Conservation (phyloP, 2,797 vertebrate genomes). For the Smutsia gigantea region DNA sequence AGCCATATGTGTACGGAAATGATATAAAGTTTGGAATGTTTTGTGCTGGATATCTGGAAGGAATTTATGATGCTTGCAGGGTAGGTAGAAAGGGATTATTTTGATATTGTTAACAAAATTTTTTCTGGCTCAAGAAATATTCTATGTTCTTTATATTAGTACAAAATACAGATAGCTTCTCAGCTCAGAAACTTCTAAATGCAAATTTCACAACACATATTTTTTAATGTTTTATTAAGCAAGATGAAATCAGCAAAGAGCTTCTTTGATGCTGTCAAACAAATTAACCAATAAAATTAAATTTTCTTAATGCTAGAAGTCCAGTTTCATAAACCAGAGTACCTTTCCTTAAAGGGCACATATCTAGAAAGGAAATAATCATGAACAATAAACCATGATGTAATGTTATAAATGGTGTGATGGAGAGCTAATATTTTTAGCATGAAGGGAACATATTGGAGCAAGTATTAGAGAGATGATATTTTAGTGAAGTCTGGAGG, state of each 20-base stretch:
- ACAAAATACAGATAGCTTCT: not conserved
- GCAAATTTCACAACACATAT: not conserved
- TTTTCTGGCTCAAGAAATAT: not conserved
- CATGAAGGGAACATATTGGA: not conserved
- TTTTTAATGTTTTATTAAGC: not conserved
- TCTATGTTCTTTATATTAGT: not conserved
- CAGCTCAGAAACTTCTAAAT: not conserved
- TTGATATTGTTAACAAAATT: not conserved
- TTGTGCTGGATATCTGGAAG: constrained; percentile 89
- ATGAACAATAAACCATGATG: not conserved
- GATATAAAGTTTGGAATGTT: constrained; percentile 87
- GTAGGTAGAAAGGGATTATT: constrained; percentile 74
- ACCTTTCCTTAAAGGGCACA: not conserved
- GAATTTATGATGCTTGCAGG: constrained; percentile 88
- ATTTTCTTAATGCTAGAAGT: constrained; percentile 14
- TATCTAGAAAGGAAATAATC: not conserved
- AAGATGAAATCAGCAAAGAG: not conserved
- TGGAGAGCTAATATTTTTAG: not conserved
- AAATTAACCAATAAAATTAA: not conserved
- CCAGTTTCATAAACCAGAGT: not conserved
- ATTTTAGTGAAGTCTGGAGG: not conserved
- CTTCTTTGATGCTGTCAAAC: not conserved
- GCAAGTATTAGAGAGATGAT: not conserved
- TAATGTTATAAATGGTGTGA: not conserved
- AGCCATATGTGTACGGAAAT: constrained; percentile 84